Evolutionary conservation across 2,888 invertebrate species (phyloP).

Genomic region (Formica aserva): DNA sequence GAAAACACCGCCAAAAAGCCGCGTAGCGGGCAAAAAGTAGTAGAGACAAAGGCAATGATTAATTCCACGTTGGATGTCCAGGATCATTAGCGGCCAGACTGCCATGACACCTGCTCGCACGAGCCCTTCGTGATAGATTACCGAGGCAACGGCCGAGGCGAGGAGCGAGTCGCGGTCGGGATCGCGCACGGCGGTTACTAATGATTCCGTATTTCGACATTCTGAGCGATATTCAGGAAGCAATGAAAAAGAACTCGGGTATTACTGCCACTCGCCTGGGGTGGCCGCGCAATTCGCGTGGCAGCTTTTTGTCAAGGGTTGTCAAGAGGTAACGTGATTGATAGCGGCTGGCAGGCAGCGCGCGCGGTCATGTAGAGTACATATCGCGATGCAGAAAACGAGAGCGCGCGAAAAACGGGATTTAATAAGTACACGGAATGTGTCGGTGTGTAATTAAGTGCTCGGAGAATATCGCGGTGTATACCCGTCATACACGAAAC

Average conservation of each 20-base stretch:
- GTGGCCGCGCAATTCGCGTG: conserved; percentile 77
- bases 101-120: conserved; percentile 85
- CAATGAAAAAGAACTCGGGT: conserved; percentile 73
- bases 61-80: conserved; percentile 83
- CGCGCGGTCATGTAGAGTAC: conserved; percentile 44
- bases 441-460: conserved; percentile 38
- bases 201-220: conserved; percentile 83
- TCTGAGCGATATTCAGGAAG: conserved; percentile 78
- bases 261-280: conserved; percentile 72
- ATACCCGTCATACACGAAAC: background rate
- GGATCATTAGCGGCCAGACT: conserved; percentile 83
- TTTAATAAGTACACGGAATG: conserved; percentile 70
- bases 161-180: conserved; percentile 69
- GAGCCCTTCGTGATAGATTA: conserved; percentile 84
- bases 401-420: conserved; percentile 64
- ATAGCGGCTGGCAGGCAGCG: conserved; percentile 66
- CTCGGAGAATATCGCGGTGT: conserved; percentile 28
- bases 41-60: conserved; percentile 85
- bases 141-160: conserved; percentile 67
- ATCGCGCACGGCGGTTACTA: conserved; percentile 76
- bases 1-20: conserved; percentile 64
- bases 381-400: conserved; percentile 30
- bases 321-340: conserved; percentile 79
- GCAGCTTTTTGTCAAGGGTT: conserved; percentile 80
- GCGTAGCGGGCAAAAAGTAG: conserved; percentile 71